Evolutionary conservation across 2,888 invertebrate species (phyloP).

Genomic region (Brenthis ino): DNA sequence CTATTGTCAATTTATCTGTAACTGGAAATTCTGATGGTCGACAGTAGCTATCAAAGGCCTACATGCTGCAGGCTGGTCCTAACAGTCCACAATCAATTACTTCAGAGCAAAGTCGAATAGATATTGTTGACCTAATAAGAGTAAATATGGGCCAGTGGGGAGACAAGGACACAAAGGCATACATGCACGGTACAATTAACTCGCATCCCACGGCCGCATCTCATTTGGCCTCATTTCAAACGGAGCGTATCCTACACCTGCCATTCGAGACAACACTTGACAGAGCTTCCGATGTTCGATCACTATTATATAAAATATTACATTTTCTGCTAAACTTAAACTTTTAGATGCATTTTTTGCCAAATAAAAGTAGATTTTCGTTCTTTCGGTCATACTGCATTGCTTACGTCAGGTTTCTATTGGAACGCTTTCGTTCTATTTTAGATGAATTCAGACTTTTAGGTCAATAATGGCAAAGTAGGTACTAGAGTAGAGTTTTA

Average conservation of each 20-base stretch:
- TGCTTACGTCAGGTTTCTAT: constrained; percentile 1
- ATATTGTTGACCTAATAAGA: constrained; percentile 32
- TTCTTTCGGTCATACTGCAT: neutral
- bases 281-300: constrained; percentile 22
- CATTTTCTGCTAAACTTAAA: constrained; percentile 8
- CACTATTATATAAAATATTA: constrained; percentile 21
- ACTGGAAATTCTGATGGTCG: neutral
- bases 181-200: constrained; percentile 65
- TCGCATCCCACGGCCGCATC: constrained; percentile 56
- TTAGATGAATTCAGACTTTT: constrained; percentile 1
- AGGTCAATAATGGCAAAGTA: neutral
- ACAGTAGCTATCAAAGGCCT: neutral
- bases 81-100: constrained; percentile 18
- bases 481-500: neutral
- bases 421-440: constrained; percentile 8
- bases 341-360: constrained; percentile 8
- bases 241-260: constrained; percentile 57
- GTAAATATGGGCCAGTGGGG: constrained; percentile 26
- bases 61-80: neutral
- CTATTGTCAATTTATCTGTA: neutral
- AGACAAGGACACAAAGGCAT: constrained; percentile 40
- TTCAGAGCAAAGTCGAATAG: constrained; percentile 13
- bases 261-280: constrained; percentile 31
- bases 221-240: constrained; percentile 65
- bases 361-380: constrained; percentile 12